A percentile compares a stretch with the other conserved stretches of the same genome.
Conservation (phyloP, 2,888 invertebrate species). For the Trypoxylon attenuatum region DNA sequence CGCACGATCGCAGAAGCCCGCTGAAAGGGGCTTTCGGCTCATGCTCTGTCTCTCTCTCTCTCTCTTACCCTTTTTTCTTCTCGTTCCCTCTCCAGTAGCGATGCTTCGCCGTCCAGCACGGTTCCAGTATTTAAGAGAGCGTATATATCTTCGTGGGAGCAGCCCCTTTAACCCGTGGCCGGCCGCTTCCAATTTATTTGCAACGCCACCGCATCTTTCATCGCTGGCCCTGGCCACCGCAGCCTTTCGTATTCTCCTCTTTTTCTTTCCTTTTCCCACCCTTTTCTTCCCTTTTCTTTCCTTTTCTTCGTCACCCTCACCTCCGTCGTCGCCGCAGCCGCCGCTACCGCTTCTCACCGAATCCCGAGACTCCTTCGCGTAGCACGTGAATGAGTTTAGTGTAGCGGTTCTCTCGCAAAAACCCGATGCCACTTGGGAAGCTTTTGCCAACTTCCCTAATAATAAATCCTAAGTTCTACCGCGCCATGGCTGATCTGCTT, state of each 20-base stretch:
- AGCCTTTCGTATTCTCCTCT: slow-evolving; percentile 24
- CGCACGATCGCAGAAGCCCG: slow-evolving; percentile 13
- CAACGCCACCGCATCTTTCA: slow-evolving; percentile 45
- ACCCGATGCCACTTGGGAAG: background rate
- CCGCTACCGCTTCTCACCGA: too few species aligned
- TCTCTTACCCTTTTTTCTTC: background rate
- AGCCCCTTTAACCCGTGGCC: slow-evolving; percentile 29
- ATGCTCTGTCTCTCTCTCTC: background rate
- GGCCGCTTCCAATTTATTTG: slow-evolving; percentile 50
- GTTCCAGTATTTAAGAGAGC: slow-evolving; percentile 43
- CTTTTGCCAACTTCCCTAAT: background rate
- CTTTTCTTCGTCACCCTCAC: background rate
- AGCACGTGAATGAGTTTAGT: slow-evolving; percentile 32
- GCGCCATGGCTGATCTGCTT: background rate
- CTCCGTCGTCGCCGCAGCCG: background rate
- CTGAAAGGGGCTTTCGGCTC: slow-evolving; percentile 33
- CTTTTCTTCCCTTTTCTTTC: too few species aligned
- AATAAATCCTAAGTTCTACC: background rate
- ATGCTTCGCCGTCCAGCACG: too few species aligned
- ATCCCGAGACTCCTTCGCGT: too few species aligned
- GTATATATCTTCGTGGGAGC: slow-evolving; percentile 39
- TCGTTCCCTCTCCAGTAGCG: background rate
- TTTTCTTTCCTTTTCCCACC: background rate
- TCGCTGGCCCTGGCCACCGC: slow-evolving; percentile 11
- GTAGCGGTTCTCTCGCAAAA: slow-evolving; percentile 4